Conservation (phyloP, 1,140 invertebrate species). For the Eupristina koningsbergeri region DNA sequence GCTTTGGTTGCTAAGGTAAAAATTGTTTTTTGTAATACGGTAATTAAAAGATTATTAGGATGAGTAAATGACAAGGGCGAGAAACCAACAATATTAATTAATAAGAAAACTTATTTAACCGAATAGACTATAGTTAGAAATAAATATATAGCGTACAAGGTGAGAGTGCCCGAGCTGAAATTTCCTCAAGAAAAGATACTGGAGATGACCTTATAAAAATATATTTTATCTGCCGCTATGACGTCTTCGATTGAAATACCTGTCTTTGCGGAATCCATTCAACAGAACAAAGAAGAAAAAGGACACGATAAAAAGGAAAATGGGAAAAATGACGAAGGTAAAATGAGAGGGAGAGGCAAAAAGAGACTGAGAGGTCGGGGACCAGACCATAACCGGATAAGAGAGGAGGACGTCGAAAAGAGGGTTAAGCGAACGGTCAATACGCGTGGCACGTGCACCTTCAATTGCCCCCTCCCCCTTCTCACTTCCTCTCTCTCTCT, state of each 20-base stretch:
- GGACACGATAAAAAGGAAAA: background rate
- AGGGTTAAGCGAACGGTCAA: conserved; percentile 45
- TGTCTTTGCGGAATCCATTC: conserved; percentile 35
- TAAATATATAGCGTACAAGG: background rate
- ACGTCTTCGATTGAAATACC: conserved; percentile 51
- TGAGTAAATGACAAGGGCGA: background rate
- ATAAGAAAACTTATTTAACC: background rate
- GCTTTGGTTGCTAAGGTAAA: too few relatives aligned
- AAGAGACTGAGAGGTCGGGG: background rate
- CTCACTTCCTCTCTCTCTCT: too few relatives aligned
- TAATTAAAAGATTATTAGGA: too few relatives aligned
- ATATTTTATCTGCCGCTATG: conserved; percentile 27
- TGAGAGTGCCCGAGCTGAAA: background rate
- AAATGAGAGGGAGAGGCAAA: background rate
- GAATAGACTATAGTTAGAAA: background rate
- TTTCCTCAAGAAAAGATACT: conserved; percentile 19
- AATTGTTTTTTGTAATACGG: too few relatives aligned
- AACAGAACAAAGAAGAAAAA: conserved; percentile 32
- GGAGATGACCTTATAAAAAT: conserved; percentile 38
- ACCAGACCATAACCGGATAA: conserved; percentile 19
- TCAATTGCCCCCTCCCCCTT: too few relatives aligned
- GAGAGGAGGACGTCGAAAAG: conserved; percentile 3
- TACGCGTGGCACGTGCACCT: conserved; percentile 48
- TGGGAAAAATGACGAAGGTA: background rate
- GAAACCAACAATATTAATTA: background rate